Evolutionary conservation across 1,140 invertebrate species (phyloP).

Genomic region (Anthonomus grandis): DNA sequence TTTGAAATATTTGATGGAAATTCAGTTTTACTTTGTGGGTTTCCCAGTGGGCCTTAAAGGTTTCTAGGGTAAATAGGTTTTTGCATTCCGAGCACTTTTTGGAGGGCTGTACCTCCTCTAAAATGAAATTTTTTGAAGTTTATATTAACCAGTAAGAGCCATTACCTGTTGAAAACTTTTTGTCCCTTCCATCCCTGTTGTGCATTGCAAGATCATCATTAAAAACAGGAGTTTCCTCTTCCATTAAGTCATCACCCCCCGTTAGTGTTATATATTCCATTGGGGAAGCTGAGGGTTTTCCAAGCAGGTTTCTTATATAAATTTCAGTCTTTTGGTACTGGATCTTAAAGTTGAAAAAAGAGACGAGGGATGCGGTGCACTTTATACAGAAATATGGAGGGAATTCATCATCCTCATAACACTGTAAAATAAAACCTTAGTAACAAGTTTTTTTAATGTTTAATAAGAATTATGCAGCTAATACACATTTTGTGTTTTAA

Average conservation of each 20-base stretch:
- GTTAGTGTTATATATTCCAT: too few relatives aligned
- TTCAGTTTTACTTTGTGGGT: slow-evolving; percentile 1
- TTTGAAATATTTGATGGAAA: background rate
- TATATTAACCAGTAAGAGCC: too few relatives aligned
- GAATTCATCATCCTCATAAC: slow-evolving; percentile 30
- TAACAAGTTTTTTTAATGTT: background rate
- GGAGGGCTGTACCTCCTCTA: too few relatives aligned
- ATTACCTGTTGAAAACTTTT: too few relatives aligned
- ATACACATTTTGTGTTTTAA: background rate
- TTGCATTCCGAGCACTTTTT: too few relatives aligned
- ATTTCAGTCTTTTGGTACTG: slow-evolving; percentile 31
- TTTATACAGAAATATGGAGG: slow-evolving; percentile 33
- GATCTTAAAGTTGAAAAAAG: slow-evolving; percentile 36
- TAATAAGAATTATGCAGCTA: too few relatives aligned
- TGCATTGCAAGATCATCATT: too few relatives aligned
- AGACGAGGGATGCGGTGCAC: slow-evolving; percentile 28
- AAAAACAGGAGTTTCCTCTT: too few relatives aligned
- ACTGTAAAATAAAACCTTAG: slow-evolving; percentile 18
- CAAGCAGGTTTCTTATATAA: slow-evolving; percentile 23
- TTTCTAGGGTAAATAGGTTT: too few relatives aligned
- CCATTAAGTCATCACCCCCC: too few relatives aligned
- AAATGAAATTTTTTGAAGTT: too few relatives aligned
- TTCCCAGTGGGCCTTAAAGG: slow-evolving; percentile 7
- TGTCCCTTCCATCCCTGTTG: too few relatives aligned
- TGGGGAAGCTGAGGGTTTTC: slow-evolving; percentile 1